These are phyloP conservation scores for Thalpophila matura DNA, from an alignment of 2,888 invertebrate species.

Conservation along the genomic window DNA sequence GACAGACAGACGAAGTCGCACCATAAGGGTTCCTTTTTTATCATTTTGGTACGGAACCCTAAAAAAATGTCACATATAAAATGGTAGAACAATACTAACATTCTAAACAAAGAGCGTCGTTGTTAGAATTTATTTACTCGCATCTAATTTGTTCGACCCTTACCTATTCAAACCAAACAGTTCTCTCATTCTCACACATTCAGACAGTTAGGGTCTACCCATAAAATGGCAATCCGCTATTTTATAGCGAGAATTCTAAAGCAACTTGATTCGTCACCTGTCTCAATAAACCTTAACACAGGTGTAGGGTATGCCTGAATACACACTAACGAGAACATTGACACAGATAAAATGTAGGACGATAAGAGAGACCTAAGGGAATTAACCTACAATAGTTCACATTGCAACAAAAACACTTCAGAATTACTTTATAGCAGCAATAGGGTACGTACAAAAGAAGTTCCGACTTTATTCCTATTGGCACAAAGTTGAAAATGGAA, in stretches of 20 bases:
- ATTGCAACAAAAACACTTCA: slow-evolving; percentile 60
- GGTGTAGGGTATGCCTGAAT: slow-evolving; percentile 44
- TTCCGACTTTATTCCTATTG: neutral
- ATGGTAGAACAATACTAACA: no score
- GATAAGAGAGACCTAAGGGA: slow-evolving; percentile 57
- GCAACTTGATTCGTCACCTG: slow-evolving; percentile 45
- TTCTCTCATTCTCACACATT: slow-evolving; percentile 23
- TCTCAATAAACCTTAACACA: slow-evolving; percentile 23
- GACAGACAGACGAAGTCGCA: no score
- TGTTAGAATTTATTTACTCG: slow-evolving; percentile 4
- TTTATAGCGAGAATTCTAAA: slow-evolving; percentile 35
- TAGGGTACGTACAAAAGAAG: slow-evolving; percentile 11
- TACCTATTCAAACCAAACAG: neutral
- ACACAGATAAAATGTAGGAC: slow-evolving; percentile 57
- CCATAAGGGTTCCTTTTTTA: no score
- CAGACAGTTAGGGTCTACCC: slow-evolving; percentile 2
- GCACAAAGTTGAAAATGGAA: slow-evolving; percentile 21
- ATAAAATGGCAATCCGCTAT: slow-evolving; percentile 10
- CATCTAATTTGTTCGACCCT: neutral
- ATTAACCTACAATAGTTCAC: slow-evolving; percentile 62
- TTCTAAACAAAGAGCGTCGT: no score
- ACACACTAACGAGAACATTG: slow-evolving; percentile 57
- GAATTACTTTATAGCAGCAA: slow-evolving; percentile 53
- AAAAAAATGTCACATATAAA: no score
- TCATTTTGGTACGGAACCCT: no score